Conservation (phyloP, 2,113 vertebrate species). For the Mesocricetus auratus region DNA sequence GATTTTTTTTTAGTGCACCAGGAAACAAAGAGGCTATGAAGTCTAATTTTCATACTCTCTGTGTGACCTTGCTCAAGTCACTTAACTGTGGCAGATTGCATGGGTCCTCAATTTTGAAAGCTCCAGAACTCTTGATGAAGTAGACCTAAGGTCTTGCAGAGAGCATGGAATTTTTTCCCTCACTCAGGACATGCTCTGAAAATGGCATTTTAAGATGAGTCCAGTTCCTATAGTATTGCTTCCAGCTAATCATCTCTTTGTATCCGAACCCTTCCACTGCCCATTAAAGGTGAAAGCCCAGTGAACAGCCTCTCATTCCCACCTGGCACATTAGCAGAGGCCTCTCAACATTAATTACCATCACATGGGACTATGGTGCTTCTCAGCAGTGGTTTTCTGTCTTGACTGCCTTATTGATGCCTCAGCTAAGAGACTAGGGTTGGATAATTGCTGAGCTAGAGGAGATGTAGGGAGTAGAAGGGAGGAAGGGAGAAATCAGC, state of each 20-base stretch:
- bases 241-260: slow-evolving; percentile 20
- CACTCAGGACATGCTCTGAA: slow-evolving; percentile 19
- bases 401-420: slow-evolving; percentile 59
- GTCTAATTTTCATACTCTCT: slow-evolving; percentile 33
- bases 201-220: slow-evolving; percentile 56
- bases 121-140: slow-evolving; percentile 45
- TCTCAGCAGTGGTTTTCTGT: slow-evolving; percentile 25
- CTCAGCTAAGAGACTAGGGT: slow-evolving; percentile 42
- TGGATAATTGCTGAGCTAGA: slow-evolving; percentile 47
- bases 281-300: slow-evolving; percentile 28
- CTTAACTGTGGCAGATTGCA: background rate
- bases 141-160: slow-evolving; percentile 16
- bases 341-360: slow-evolving; percentile 54
- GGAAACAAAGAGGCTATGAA: slow-evolving; percentile 48
- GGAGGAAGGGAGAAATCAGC: background rate
- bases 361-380: slow-evolving; percentile 22
- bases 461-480: background rate
- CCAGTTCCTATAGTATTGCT: background rate
- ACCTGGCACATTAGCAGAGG: slow-evolving; percentile 50
- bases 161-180: slow-evolving; percentile 32
- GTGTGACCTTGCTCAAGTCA: slow-evolving; percentile 67
- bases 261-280: background rate
- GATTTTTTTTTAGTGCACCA: background rate
- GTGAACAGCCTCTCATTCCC: background rate
- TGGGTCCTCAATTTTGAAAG: slow-evolving; percentile 40